Evolutionary conservation across 2,113 vertebrate species (phyloP), one percentile per base, ranked within the genome.

Genomic region (Ascaphus truei): DNA sequence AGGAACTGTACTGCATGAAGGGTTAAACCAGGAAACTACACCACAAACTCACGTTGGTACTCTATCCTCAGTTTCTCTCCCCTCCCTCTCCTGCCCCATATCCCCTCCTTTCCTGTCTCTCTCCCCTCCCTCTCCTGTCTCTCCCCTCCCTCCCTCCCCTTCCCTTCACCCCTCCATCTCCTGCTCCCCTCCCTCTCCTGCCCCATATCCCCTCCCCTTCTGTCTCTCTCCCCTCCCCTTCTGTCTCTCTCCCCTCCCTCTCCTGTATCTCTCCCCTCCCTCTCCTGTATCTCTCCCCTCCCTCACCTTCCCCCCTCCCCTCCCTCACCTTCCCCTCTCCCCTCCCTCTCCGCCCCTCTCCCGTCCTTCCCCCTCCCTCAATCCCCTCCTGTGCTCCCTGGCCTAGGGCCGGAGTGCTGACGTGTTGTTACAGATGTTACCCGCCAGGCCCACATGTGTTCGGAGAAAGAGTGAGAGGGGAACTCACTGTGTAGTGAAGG

Each of bases 401-500:
- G 75, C 73, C 72, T 57, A 12, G 30, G 68, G 25, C 53, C 58
- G 73, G 11, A 83, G 72, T 86, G 94, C 93, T 95, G 95, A 95
- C 95, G 95, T 95, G 94, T 74, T 71, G 41, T 27, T 58, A 69
- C 34, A 61, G 11, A 33, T 50, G 53, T 16, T 30, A 1, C 8
- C 6, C 78, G 81, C 77, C 65, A 34, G 34, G 56, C 27, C 63
- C 59, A 66, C 50, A 62, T 51, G 25, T 57, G 11, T 58, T 50
- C 45, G 52, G 65, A 41, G 36, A 52, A 55, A 20, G 18, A 45
- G 68, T 7, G 55, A 77, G 75, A 72, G 16, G 27, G n/a, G 4
- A 16, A 77, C 89, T 93, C 78, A 98, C 96, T 86, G 95, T 97
- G 83, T 98, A 98, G 79, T 97, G 95, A 74, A 98, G 94, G 12